phyloP scores from a whole-genome alignment of 2,113 vertebrate species.

The Meleagris gallopavo region DNA sequence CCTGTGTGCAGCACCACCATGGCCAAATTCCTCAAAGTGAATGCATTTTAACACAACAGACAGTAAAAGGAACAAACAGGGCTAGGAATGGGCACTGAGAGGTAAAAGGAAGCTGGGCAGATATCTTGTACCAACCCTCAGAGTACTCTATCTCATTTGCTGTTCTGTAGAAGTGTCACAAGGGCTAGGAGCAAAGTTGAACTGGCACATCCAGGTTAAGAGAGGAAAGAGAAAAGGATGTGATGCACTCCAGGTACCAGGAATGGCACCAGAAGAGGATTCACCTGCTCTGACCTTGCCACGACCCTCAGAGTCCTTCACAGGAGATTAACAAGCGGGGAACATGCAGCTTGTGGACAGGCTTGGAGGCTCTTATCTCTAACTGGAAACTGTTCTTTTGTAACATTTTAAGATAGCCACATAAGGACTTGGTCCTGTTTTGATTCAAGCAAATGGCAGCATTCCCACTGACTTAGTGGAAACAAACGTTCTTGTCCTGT shows the following conservation, averaged over 20 bases:
- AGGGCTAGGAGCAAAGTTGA: background rate
- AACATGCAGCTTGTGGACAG: background rate
- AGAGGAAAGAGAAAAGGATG: background rate
- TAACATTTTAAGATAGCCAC: background rate
- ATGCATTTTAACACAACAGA: background rate
- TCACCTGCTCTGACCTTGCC: background rate
- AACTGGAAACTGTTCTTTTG: background rate
- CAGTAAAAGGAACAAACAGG: background rate
- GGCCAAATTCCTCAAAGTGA: background rate
- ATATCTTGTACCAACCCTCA: background rate
- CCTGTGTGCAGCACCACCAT: background rate
- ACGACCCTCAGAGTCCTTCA: background rate
- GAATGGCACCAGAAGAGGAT: background rate
- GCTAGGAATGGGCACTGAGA: background rate
- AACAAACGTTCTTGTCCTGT: slow-evolving; percentile 25
- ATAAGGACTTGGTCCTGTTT: background rate
- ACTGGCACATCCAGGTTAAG: background rate
- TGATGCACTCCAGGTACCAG: background rate
- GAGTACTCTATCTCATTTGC: background rate
- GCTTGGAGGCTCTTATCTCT: background rate
- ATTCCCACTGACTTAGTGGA: background rate
- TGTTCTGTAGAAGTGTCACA: background rate
- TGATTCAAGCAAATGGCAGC: background rate
- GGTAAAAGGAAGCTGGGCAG: background rate
- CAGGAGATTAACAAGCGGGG: background rate